Base-by-base conservation (phyloP, 2,888 invertebrate genomes). In the Pardosa pseudoannulata region DNA sequence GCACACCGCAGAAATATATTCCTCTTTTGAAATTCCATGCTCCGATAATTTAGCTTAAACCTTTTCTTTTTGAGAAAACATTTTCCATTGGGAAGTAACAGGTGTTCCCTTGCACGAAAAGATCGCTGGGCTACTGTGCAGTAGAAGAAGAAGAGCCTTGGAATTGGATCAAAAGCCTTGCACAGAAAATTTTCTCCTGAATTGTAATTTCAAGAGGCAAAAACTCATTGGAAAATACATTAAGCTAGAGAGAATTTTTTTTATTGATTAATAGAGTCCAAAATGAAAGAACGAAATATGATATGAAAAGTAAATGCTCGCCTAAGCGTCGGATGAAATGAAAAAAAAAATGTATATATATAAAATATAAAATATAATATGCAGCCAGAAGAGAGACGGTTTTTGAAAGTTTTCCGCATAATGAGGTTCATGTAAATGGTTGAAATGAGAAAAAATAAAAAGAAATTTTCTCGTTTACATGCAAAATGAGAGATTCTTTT, bases 181-280 rank as follows among this genome's bases (percentile, higher is more conserved):
- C n/a, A n/a, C 16, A 32, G 32, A 19, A 11, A 56, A 56, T 23
- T 56, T 11, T 6, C n/a, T n/a, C n/a, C 19, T 5, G 56, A 23
- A 56, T 19, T 2, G 19, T 56, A 56, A 56, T 56, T 56, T 56
- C 79, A 71, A n/a, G 79, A 73, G 67, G 73, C 67, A 81, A 81
- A 81, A 68, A 70, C 75, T 56, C 81, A 75, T 81, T 67, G 81
- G 81, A 28, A 75, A 81, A 81, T 64, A 75, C 81, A 75, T 81
- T 81, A 75, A 62, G 62, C 19, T 7, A 32, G 19, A 56, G 19
- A n/a, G n/a, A n/a, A 3, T 28, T 46, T 75, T 74, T 80, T 70
- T 70, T n/a, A 67, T 67, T 67, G 67, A 67, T 67, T 67, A 67
- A 32, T 36, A 9, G n/a, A 16, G 31, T 32, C 19, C n/a, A 27